phyloP scores from a whole-genome alignment of 2,888 invertebrate species.

The Brenthis hecate region DNA sequence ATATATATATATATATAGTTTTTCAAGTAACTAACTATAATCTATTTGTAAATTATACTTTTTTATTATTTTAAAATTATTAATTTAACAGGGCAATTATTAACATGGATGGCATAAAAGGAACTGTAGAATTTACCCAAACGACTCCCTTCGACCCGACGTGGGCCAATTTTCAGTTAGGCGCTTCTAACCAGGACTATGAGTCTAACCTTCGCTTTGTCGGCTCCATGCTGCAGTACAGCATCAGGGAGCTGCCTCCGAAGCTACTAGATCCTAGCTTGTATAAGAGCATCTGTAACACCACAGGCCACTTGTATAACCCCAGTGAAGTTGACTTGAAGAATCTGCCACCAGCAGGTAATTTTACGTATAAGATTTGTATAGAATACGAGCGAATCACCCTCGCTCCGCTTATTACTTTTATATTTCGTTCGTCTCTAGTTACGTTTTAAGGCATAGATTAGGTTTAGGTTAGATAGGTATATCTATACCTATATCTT shows the following conservation, averaged over 20 bases:
- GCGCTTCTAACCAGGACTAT: conserved; percentile 84
- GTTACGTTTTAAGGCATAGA: no score
- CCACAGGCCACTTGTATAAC: conserved; percentile 89
- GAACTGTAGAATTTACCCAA: conserved; percentile 89
- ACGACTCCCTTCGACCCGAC: conserved; percentile 93
- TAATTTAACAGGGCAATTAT: conserved; percentile 83
- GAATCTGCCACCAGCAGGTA: conserved; percentile 85
- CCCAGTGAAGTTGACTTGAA: conserved; percentile 84
- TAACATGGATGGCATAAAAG: conserved; percentile 90
- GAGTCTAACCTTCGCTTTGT: conserved; percentile 88
- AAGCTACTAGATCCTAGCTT: conserved; percentile 55
- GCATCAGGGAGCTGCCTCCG: conserved; percentile 87
- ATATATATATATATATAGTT: background rate
- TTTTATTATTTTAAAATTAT: background rate
- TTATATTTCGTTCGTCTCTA: no score
- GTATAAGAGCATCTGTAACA: conserved; percentile 82
- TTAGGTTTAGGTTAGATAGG: no score
- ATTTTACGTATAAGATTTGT: background rate
- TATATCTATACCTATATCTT: no score
- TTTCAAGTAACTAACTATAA: background rate
- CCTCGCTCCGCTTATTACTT: no score
- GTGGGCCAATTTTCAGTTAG: conserved; percentile 87
- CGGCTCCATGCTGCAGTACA: conserved; percentile 87
- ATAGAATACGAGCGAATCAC: no score
- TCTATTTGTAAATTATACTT: background rate